phyloP scores from a whole-genome alignment of 2,888 invertebrate genomes.

The Seladonia tumulorum region DNA sequence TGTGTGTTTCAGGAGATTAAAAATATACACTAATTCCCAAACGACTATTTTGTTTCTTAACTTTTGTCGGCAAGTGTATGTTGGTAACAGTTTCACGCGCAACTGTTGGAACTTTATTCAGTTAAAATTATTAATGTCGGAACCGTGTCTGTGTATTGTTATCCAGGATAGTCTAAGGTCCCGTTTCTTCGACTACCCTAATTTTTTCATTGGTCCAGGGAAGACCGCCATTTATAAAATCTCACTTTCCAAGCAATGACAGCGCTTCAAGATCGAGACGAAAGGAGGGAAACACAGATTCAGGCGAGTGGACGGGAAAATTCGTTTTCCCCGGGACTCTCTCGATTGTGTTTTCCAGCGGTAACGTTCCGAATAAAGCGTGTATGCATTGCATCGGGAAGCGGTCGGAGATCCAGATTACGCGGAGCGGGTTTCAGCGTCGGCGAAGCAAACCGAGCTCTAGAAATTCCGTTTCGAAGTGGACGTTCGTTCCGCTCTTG shows the following conservation, averaged over 20 bases:
- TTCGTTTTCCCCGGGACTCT: background rate
- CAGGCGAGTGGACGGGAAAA: background rate
- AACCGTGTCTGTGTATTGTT: background rate
- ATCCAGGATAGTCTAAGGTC: background rate
- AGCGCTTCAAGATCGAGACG: background rate
- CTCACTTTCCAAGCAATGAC: background rate
- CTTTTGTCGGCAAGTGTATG: too few relatives aligned
- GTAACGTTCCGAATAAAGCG: background rate
- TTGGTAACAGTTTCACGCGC: background rate
- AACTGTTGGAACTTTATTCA: background rate
- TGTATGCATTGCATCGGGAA: background rate
- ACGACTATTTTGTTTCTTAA: too few relatives aligned
- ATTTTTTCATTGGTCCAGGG: too few relatives aligned
- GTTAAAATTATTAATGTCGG: background rate
- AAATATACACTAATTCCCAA: too few relatives aligned
- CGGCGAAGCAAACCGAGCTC: background rate
- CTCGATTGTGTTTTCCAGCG: background rate
- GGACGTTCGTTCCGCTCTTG: constrained; percentile 14
- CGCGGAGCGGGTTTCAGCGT: background rate
- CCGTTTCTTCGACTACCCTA: background rate
- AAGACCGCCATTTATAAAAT: background rate
- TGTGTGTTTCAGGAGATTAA: too few relatives aligned
- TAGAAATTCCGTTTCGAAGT: constrained; percentile 26
- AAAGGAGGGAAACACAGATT: background rate
- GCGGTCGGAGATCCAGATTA: constrained; percentile 1